Percentiles rank a stretch among this genome's conserved stretches.
phyloP scores from a whole-genome alignment of 2,888 invertebrate genomes.

The Eudemis profundana region DNA sequence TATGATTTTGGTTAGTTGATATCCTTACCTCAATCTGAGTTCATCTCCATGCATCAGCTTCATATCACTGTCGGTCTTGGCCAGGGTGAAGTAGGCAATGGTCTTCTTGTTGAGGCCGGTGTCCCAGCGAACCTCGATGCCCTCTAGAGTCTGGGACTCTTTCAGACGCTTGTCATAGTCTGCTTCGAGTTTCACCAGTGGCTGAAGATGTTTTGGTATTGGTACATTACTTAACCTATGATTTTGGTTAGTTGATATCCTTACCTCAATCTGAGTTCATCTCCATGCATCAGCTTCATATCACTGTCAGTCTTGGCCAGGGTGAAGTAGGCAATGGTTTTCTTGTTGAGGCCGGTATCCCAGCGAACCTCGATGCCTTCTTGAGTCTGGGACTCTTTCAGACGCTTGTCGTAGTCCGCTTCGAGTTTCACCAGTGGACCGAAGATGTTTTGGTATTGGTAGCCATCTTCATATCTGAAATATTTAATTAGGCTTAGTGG shows the following conservation, averaged over 20 bases:
- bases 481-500: background rate
- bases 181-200: conserved; percentile 98
- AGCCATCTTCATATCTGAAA: conserved; percentile 97
- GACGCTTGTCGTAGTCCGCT: conserved; percentile 98
- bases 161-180: conserved; percentile 99
- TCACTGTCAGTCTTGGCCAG: conserved; percentile 99
- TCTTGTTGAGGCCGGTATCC: conserved; percentile 99
- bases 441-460: conserved; percentile 99
- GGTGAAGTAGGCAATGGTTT: conserved; percentile 98
- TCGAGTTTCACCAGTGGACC: conserved; percentile 98
- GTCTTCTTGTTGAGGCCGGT: conserved; percentile 99
- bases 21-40: conserved; percentile 89
- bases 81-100: conserved; percentile 98
- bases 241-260: conserved; percentile 23
- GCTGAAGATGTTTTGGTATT: conserved; percentile 99
- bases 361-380: conserved; percentile 99
- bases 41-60: conserved; percentile 99
- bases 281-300: conserved; percentile 99
- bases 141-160: conserved; percentile 99
- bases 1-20: too few species aligned
- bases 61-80: conserved; percentile 99
- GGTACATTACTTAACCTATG: conserved; percentile 85
- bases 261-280: conserved; percentile 94
- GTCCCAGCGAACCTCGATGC: conserved; percentile 99
- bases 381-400: conserved; percentile 99